phyloP scores from a whole-genome alignment of 2,888 invertebrate genomes.

The Meteorus colon region DNA sequence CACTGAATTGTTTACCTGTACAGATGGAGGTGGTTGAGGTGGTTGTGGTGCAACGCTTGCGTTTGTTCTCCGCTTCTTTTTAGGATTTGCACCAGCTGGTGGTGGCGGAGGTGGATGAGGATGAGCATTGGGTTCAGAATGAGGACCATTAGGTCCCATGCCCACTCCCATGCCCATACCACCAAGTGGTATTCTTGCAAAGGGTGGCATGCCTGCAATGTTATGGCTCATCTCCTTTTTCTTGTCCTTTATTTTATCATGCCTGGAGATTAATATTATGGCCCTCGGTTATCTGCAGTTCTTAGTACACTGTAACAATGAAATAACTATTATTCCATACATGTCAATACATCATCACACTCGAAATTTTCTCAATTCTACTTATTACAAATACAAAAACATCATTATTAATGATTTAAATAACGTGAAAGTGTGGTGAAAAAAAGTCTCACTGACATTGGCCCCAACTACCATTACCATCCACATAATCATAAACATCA shows the following conservation, averaged over 20 bases:
- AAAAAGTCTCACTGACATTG: neutral
- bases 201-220: conserved; percentile 86
- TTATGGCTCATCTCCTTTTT: conserved; percentile 83
- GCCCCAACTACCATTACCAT: neutral
- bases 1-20: conserved; percentile 66
- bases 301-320: conserved; percentile 52
- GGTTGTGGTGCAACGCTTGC: conserved; percentile 84
- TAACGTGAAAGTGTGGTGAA: neutral
- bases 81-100: conserved; percentile 87
- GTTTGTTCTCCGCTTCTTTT: conserved; percentile 88
- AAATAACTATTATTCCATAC: conserved; percentile 1
- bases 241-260: conserved; percentile 69
- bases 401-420: neutral
- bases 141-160: conserved; percentile 76
- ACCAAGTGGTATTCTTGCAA: conserved; percentile 82
- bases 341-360: neutral
- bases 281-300: conserved; percentile 56
- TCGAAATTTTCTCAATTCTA: neutral
- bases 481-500: conserved; percentile 17
- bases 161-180: conserved; percentile 77
- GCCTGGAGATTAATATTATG: conserved; percentile 65
- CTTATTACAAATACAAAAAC: too few species aligned
- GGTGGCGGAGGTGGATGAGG: conserved; percentile 80
- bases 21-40: conserved; percentile 81
- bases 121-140: conserved; percentile 84